phyloP scores from a whole-genome alignment of 2,888 invertebrate genomes.

The Notodonta dromedarius region DNA sequence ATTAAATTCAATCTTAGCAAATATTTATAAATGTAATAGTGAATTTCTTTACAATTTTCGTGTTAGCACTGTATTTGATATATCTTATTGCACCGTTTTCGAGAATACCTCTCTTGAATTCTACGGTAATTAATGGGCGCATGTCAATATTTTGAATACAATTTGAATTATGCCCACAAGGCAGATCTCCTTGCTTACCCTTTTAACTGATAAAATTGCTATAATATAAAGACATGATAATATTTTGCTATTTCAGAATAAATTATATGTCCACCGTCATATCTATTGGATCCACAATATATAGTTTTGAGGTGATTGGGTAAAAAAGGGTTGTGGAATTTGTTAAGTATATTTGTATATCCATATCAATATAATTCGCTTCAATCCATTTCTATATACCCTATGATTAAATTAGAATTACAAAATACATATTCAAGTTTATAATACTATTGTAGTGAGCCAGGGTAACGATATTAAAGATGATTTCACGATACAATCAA shows the following conservation, averaged over 20 bases:
- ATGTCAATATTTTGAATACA: conserved; percentile 44
- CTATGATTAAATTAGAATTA: conserved; percentile 43
- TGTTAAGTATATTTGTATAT: conserved; percentile 65
- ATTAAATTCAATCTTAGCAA: conserved; percentile 73
- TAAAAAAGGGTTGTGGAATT: conserved; percentile 80
- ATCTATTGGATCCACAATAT: conserved; percentile 20
- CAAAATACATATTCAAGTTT: conserved; percentile 37
- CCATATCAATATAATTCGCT: conserved; percentile 60
- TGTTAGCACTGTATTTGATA: conserved; percentile 73
- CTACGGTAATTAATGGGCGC: conserved; percentile 46
- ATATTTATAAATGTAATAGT: conserved; percentile 73
- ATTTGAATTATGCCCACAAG: conserved; percentile 28
- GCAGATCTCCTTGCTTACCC: conserved; percentile 30
- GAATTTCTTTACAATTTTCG: conserved; percentile 67
- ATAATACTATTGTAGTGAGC: conserved; percentile 57
- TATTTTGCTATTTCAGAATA: conserved; percentile 61
- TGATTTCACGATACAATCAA: conserved; percentile 48
- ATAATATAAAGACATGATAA: conserved; percentile 33
- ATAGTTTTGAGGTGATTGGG: conserved; percentile 71
- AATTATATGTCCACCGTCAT: conserved; percentile 46
- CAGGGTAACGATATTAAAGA: conserved; percentile 64
- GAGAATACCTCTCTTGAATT: conserved; percentile 56
- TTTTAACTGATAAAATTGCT: conserved; percentile 38
- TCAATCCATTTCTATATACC: conserved; percentile 54
- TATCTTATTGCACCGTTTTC: conserved; percentile 67